Conservation (phyloP, 1,140 invertebrate species). For the Drosophila guanche region DNA sequence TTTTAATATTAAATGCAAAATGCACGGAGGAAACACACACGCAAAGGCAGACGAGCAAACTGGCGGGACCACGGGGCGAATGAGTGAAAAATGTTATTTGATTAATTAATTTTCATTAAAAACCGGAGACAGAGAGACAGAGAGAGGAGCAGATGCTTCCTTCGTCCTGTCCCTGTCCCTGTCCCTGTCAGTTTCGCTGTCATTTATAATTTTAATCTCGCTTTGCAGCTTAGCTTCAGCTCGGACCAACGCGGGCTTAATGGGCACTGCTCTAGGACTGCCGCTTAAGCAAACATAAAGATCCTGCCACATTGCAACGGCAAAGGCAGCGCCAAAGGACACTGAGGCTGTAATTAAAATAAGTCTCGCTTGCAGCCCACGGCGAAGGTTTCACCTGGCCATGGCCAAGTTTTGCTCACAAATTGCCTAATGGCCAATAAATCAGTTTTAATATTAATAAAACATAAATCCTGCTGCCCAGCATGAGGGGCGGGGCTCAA, state of each 20-base stretch:
- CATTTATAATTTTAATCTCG: slow-evolving; percentile 82
- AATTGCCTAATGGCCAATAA: slow-evolving; percentile 77
- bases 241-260: slow-evolving; percentile 60
- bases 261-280: slow-evolving; percentile 34
- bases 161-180: slow-evolving; percentile 14
- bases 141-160: slow-evolving; percentile 19
- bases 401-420: slow-evolving; percentile 28
- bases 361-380: slow-evolving; percentile 54
- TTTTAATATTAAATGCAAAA: no score
- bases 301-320: slow-evolving; percentile 22
- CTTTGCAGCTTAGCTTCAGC: slow-evolving; percentile 79
- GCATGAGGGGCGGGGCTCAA: no score
- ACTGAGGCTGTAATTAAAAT: slow-evolving; percentile 56
- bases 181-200: slow-evolving; percentile 68
- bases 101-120: slow-evolving; percentile 81
- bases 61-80: slow-evolving; percentile 50
- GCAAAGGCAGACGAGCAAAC: slow-evolving; percentile 28
- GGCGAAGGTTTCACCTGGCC: slow-evolving; percentile 12
- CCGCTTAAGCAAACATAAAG: slow-evolving; percentile 9
- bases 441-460: slow-evolving; percentile 82
- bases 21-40: no score
- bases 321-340: neutral
- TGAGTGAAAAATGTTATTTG: slow-evolving; percentile 73
- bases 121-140: slow-evolving; percentile 52
- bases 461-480: slow-evolving; percentile 78